Conservation (phyloP, 2,113 vertebrate genomes). For the Hemiscyllium ocellatum region DNA sequence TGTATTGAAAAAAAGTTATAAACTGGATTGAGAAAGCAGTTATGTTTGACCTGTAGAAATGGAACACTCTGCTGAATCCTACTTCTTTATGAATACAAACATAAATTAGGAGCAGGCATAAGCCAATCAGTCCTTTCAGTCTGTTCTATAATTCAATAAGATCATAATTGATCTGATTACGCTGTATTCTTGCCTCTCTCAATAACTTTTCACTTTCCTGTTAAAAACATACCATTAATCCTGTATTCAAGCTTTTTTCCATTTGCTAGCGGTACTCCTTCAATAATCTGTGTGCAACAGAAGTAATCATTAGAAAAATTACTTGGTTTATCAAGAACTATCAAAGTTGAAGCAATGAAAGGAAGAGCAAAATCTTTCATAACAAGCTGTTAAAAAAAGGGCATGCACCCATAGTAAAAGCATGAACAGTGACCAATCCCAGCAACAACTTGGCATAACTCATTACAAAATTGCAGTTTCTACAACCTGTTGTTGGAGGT, state of each 20-base stretch:
- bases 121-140: too few relatives aligned
- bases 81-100: too few relatives aligned
- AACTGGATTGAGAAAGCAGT: neutral
- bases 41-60: neutral
- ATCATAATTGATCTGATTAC: too few relatives aligned
- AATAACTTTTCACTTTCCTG: too few relatives aligned
- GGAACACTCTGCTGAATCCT: neutral
- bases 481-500: too few relatives aligned
- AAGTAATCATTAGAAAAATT: slow-evolving; percentile 34
- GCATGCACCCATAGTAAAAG: neutral
- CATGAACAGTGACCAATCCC: neutral
- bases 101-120: too few relatives aligned
- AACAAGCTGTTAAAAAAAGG: neutral
- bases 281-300: slow-evolving; percentile 55
- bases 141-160: too few relatives aligned
- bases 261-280: slow-evolving; percentile 68
- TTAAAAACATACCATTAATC: slow-evolving; percentile 73
- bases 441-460: neutral
- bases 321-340: neutral
- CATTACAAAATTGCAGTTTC: neutral
- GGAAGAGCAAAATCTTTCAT: neutral
- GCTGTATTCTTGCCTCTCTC: too few relatives aligned
- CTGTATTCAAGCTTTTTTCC: slow-evolving; percentile 77
- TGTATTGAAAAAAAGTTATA: neutral
- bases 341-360: neutral